Evolutionary conservation across 1,140 invertebrate genomes (phyloP), one percentile per base, ranked within the genome.

Genomic region (Zaprionus tsacasi): DNA sequence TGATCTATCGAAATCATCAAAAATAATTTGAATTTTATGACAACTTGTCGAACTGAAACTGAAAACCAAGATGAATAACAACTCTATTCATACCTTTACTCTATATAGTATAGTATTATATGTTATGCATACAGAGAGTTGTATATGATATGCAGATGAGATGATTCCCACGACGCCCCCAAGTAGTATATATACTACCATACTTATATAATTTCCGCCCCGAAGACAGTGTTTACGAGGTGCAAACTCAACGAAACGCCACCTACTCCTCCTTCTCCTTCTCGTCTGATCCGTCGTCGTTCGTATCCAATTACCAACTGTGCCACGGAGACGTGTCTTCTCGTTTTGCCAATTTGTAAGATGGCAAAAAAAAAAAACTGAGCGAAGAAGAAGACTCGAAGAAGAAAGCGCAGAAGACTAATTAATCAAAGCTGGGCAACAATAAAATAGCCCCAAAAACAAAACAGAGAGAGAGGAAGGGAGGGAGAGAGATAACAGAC

Each of bases 361-460:
- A 8, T 6, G 66, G 12, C 17, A 30, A 50, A 45, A 45, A 35
- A 35, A 21, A 1, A 1, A 21, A 21, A 21, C 21, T 21, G 33
- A 45, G 40, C 45, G n/a, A n/a, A 3, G 10, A 40, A 66, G 61
- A 38, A 56, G 55, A 70, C 33, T 30, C 21, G 21, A 1, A 1
- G 27, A 55, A 67, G 64, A 73, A 59, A 73, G 43, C 56, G 30
- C 25, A 21, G 45, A 70, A 61, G 60, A 61, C 75, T 67, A 77
- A 74, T 70, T 70, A 74, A 70, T 69, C 71, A 74, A 40, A 38
- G 66, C 33, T 66, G 35, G 33, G 57, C 56, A 57, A 56, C 25
- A 60, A 50, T 36, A 52, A 48, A 50, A 61, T 1, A 60, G 10
- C 30, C 7, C 30, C 8, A 50, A 25, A 54, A 3, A 21, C 21